phyloP scores from a whole-genome alignment of 2,888 invertebrate genomes.

The Antheraea assamensis region DNA sequence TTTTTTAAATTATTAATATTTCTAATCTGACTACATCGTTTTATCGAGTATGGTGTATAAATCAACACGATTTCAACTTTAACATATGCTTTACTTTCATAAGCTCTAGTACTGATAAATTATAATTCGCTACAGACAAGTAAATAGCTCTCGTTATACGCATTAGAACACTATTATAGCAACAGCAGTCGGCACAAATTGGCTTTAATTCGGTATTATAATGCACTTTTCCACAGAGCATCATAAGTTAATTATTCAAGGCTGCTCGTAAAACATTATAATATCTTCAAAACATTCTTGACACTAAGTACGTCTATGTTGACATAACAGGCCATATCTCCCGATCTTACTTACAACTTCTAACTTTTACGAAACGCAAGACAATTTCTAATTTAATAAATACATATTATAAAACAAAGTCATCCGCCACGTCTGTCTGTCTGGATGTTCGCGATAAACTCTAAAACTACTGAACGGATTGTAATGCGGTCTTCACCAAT shows the following conservation, averaged over 20 bases:
- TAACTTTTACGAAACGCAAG: constrained; percentile 26
- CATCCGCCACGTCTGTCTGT: too few relatives aligned
- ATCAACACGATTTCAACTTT: not conserved
- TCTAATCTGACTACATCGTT: too few relatives aligned
- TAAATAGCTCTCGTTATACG: not conserved
- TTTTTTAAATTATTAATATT: too few relatives aligned
- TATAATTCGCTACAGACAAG: not conserved
- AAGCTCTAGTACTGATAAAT: not conserved
- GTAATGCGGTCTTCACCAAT: too few relatives aligned
- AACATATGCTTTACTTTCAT: not conserved
- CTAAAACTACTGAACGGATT: too few relatives aligned
- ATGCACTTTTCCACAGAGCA: not conserved
- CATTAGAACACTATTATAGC: not conserved
- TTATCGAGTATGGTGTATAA: too few relatives aligned
- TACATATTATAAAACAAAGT: too few relatives aligned
- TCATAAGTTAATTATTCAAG: not conserved
- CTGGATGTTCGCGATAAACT: too few relatives aligned
- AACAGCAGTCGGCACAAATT: not conserved
- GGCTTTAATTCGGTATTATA: not conserved
- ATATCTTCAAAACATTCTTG: constrained; percentile 22
- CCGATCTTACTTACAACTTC: not conserved
- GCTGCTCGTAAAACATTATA: constrained; percentile 24
- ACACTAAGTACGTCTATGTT: constrained; percentile 6
- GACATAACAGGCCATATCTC: not conserved
- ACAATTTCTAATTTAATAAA: constrained; percentile 66